Conservation (phyloP, 2,797 vertebrate genomes). For the Pangasius mekongensis region DNA sequence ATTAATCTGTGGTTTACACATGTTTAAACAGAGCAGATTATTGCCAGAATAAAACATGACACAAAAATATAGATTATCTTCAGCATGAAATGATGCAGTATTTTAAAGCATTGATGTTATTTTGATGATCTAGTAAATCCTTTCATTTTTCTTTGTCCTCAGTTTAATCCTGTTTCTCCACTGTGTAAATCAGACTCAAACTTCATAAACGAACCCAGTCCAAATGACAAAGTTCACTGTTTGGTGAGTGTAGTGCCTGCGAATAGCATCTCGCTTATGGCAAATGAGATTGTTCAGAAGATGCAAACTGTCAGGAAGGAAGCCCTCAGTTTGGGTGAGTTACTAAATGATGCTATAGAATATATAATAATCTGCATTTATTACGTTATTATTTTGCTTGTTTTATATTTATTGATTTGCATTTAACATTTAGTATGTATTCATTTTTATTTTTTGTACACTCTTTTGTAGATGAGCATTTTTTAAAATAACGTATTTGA, state of each 20-base stretch:
- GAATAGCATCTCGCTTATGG: neutral
- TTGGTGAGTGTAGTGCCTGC: constrained; percentile 22
- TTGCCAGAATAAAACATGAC: neutral
- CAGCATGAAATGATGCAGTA: neutral
- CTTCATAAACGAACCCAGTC: neutral
- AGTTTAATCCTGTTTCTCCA: constrained; percentile 27
- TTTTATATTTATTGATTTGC: neutral
- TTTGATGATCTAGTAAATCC: neutral
- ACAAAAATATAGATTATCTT: neutral
- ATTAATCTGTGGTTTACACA: neutral
- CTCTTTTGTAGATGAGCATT: neutral
- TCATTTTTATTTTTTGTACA: neutral
- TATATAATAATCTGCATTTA: neutral
- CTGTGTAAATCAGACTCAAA: neutral
- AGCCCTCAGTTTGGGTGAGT: neutral
- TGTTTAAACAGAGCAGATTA: neutral
- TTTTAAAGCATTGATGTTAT: too few species aligned
- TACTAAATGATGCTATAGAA: too few species aligned
- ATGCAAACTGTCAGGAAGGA: neutral
- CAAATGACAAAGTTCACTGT: constrained; percentile 13
- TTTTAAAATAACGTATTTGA: neutral
- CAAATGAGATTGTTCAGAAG: neutral
- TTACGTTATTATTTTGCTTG: neutral
- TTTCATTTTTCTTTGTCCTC: neutral
- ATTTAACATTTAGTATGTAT: neutral